Evolutionary conservation across 2,113 vertebrate genomes (phyloP), one percentile per base, ranked within the genome.

Genomic region (Rhea americana): DNA sequence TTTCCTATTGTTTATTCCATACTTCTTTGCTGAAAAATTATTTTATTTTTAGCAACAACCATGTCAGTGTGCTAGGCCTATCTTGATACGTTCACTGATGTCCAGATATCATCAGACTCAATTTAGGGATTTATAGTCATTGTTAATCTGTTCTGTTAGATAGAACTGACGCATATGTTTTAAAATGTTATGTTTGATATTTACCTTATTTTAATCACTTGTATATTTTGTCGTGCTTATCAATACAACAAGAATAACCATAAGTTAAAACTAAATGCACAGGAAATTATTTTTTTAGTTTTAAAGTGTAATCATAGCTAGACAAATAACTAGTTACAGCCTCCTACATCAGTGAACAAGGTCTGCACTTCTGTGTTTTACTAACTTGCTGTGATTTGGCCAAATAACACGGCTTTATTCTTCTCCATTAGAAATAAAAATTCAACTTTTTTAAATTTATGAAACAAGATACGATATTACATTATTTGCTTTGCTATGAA

Each of bases 151-250:
- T 62, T 61, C 20, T 50, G 12, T 76, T 61, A 56, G 58, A 48
- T 19, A 56, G 25, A 39, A 19, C 39, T 73, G 35, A 20, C 65
- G 22, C 17, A 13, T 15, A 0, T 35, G 39, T 32, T 75, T 25
- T n/a, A 14, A 55, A 12, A 0, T 0, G 8, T 66, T 5, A 3
- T 32, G 32, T 75, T 87, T 67, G 47, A 20, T 2, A 0, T 62
- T 70, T 25, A 28, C 15, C 3, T 62, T 24, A 41, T 22, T 61
- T 56, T 56, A 56, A 56, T 56, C 55, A 56, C 55, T 58, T 17
- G 17, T 32, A 58, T 18, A 30, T 58, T 32, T 32, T 58, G 55
- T 30, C 55, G 32, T 10, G 16, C 30, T 58, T 75, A 55, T 7
- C 19, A 50, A 3, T 55, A 59, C 14, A n/a, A 7, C 17, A 18